phyloP scores from a whole-genome alignment of 2,888 invertebrate species.

The Tipula unca region DNA sequence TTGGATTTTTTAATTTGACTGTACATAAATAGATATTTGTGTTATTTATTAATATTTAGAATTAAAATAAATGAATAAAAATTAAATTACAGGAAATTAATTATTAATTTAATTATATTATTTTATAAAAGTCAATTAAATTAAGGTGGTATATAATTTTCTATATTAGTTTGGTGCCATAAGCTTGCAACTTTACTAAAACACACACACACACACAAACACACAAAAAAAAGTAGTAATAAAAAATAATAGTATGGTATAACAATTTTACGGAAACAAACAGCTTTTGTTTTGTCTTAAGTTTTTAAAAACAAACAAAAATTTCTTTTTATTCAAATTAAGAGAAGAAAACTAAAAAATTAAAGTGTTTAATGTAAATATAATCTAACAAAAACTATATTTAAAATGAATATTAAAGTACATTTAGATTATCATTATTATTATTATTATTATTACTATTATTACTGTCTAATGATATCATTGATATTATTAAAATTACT shows the following conservation, averaged over 20 bases:
- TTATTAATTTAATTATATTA: not conserved
- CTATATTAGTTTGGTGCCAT: not conserved
- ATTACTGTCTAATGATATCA: slow-evolving; percentile 10
- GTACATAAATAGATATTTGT: not conserved
- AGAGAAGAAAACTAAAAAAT: not conserved
- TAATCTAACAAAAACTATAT: not conserved
- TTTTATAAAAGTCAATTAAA: slow-evolving; percentile 15
- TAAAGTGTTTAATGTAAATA: slow-evolving; percentile 3
- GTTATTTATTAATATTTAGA: not conserved
- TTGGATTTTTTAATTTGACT: not conserved
- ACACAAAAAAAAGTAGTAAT: not conserved
- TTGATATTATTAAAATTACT: not conserved
- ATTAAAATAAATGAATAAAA: not conserved
- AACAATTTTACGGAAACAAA: not conserved
- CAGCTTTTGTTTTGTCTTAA: not conserved
- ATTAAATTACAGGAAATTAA: slow-evolving; percentile 19
- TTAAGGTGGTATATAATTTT: not conserved
- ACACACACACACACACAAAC: too few relatives aligned
- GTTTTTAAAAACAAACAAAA: not conserved
- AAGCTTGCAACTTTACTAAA: not conserved
- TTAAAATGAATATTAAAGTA: not conserved
- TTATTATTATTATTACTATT: slow-evolving; percentile 15
- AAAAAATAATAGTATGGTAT: not conserved
- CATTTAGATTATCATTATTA: slow-evolving; percentile 1
- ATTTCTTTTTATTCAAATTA: not conserved